Evolutionary conservation across 1,140 invertebrate genomes (phyloP), one percentile per base, ranked within the genome.

Genomic region (Idris sp.): DNA sequence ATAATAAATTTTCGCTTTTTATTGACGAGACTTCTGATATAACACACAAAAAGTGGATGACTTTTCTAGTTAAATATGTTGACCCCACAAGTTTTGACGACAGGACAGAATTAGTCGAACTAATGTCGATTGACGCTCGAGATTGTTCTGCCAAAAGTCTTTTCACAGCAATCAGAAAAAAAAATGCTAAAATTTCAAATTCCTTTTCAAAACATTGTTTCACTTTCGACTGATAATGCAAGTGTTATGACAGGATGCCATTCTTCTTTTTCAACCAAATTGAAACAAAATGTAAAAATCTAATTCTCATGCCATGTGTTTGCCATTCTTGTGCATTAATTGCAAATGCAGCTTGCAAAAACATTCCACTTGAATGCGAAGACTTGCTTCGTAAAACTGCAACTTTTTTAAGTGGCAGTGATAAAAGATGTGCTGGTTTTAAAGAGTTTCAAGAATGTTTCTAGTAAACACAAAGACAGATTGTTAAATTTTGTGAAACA

Each of bases 271-370:
- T 14, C 2, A 15, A n/a, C 41, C 0, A 43, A 13, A 9, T 26
- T 43, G 9, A 43, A 10, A 19, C 2, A 43, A 14, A 43, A 30
- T 30, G 22, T 44, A 22, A 11, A 28, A 15, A 5, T 8, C 16
- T 44, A 41, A 7, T 15, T 15, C 9, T 30, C 9, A 44, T 44
- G 13, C 28, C 28, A 28, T 44, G 41, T n/a, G 30, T 44, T 44
- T 44, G 41, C 16, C 41, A 44, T 14, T 28, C 41, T 9, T 5
- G 11, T 9, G 22, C 25, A 2, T 15, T 44, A 16, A 14, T 16
- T 5, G 10, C 19, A n/a, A n/a, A n/a, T n/a, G n/a, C n/a, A n/a
- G n/a, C n/a, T 14, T 14, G 11, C 7, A 11, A 43, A 11, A 10
- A 19, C 1, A 11, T n/a, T 43, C 26, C 40, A 14, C 0, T 11